Evolutionary conservation across 2,888 invertebrate genomes (phyloP), one percentile per base, ranked within the genome.

Genomic region (Pachycephus smyrnensis): DNA sequence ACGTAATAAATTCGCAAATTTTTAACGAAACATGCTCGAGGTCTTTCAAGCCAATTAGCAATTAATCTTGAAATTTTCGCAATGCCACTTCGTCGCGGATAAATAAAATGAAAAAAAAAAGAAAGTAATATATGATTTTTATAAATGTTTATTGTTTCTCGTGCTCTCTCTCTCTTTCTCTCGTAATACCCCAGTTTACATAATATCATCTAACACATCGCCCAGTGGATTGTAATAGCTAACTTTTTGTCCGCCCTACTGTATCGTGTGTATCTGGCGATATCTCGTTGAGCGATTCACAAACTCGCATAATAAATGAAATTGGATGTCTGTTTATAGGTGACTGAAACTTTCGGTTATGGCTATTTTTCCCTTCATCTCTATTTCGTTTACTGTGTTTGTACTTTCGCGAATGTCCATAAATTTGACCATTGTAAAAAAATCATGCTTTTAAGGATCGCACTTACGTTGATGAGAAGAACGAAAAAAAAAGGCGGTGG

Each of bases 101-200:
- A 2, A 23, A 23, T 30, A 78, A 75, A 79, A 76, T 73, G 40
- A 74, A 76, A 30, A 71, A 30, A 69, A 37, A 37, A 33, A 23
- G 35, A 32, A 80, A 74, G 69, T 35, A 78, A 71, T 33, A 30
- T 75, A 68, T 55, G 73, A 77, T 79, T 80, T 79, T 75, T 79
- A 79, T 79, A 77, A 31, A 69, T 75, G 32, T 82, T 80, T 76
- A 81, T 80, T 79, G 36, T 75, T 73, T 32, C 55, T 23, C 40
- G 6, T 40, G 6, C 15, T 73, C 73, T 77, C 30, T 15, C 12
- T 6, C 23, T 31, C 36, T 55, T 1, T 23, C 35, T 75, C 40
- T 69, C 68, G 40, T 75, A 68, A 31, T 55, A 77, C 37, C 32
- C 76, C 71, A 76, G 33, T 31, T 76, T 76, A 76, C 76, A 76